Conservation (phyloP, 1,140 invertebrate species). For the Sycobia sp. region DNA sequence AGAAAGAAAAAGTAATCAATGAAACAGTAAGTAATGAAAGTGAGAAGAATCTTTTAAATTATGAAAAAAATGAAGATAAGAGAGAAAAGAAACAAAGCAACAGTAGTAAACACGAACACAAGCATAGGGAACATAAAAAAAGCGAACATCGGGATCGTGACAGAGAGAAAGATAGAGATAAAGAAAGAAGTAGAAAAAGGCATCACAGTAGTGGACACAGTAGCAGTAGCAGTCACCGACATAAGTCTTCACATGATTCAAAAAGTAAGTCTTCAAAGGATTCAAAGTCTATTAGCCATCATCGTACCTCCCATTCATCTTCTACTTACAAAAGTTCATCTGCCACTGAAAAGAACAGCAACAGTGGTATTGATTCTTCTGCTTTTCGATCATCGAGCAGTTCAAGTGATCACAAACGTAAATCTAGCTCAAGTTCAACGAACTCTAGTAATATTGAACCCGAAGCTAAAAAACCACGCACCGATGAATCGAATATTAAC, state of each 20-base stretch:
- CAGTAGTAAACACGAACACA: slow-evolving; percentile 11
- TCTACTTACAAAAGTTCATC: slow-evolving; percentile 42
- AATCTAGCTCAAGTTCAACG: slow-evolving; percentile 39
- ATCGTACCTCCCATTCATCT: slow-evolving; percentile 36
- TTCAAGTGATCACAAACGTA: slow-evolving; percentile 40
- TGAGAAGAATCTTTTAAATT: not conserved
- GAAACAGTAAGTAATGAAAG: slow-evolving; percentile 4
- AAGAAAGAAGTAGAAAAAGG: slow-evolving; percentile 3
- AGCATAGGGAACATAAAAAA: slow-evolving; percentile 26
- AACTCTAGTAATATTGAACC: slow-evolving; percentile 39
- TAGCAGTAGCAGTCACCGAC: slow-evolving; percentile 10
- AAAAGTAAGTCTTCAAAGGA: slow-evolving; percentile 24
- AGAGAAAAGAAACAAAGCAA: slow-evolving; percentile 23
- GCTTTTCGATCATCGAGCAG: slow-evolving; percentile 7
- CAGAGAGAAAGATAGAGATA: slow-evolving; percentile 19
- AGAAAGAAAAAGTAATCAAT: not conserved
- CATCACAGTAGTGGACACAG: slow-evolving; percentile 33
- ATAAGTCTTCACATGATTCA: slow-evolving; percentile 26
- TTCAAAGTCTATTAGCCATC: slow-evolving; percentile 4
- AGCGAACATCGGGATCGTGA: slow-evolving; percentile 19
- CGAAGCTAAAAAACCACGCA: slow-evolving; percentile 40
- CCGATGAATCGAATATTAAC: slow-evolving; percentile 33
- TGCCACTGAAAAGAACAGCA: slow-evolving; percentile 11
- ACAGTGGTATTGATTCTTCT: slow-evolving; percentile 15
- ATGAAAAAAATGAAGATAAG: slow-evolving; percentile 37